Percentiles rank a stretch among this genome's conserved stretches.
Evolutionary conservation across 2,888 invertebrate species (phyloP).

Genomic region (Sussaba pulchella): DNA sequence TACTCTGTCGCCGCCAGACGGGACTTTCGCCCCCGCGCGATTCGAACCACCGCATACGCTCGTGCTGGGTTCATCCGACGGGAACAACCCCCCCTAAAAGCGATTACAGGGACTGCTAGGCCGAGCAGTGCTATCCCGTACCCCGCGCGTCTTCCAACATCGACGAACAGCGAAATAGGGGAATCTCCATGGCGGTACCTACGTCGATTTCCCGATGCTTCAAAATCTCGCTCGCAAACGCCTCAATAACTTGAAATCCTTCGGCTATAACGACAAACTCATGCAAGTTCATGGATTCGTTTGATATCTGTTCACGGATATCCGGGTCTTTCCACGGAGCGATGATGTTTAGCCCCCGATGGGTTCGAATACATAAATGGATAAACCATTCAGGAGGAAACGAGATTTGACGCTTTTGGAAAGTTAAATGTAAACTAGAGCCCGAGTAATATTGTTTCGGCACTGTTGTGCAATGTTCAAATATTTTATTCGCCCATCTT

Average conservation of each 20-base stretch:
- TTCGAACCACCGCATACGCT: slow-evolving; percentile 57
- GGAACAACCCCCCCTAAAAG: slow-evolving; percentile 73
- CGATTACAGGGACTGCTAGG: slow-evolving; percentile 62
- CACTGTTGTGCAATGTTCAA: background rate
- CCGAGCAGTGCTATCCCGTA: background rate
- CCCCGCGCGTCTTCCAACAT: slow-evolving; percentile 37
- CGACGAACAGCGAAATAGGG: slow-evolving; percentile 35
- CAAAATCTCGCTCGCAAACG: slow-evolving; percentile 8
- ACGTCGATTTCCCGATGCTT: slow-evolving; percentile 35
- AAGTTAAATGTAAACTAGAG: background rate
- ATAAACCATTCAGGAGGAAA: too few relatives aligned
- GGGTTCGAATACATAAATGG: background rate
- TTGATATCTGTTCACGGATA: slow-evolving; percentile 19
- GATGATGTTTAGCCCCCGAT: background rate
- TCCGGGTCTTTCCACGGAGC: background rate
- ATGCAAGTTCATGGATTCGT: slow-evolving; percentile 29
- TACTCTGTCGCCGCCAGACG: slow-evolving; percentile 78
- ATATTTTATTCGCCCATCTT: background rate
- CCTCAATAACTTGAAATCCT: slow-evolving; percentile 32
- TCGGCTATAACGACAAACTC: slow-evolving; percentile 26
- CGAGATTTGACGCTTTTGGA: background rate
- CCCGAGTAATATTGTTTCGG: background rate
- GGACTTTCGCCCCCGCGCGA: slow-evolving; percentile 52
- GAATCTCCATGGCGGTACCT: slow-evolving; percentile 21
- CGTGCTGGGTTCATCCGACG: slow-evolving; percentile 74